Base-by-base conservation (phyloP, 2,888 invertebrate species). In the Scaptomyza reducta region DNA sequence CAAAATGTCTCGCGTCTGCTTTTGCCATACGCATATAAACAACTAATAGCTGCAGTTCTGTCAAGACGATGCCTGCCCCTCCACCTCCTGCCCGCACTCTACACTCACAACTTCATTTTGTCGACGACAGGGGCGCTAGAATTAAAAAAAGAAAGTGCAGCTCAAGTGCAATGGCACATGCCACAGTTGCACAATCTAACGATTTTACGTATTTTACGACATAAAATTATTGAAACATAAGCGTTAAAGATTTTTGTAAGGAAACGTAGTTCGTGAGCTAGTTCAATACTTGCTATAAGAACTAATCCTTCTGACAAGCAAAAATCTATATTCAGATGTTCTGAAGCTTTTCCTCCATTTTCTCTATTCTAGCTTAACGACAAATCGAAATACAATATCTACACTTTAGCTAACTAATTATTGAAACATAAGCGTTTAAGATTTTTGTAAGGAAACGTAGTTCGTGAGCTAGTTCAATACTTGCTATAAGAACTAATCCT, bases 41-140 rank as follows among this genome's bases (percentile, higher is more conserved):
- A 81, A 83, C 81, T 73, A 77, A 84, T 75, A 77, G 77, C 75
- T 73, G 75, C 67, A 79, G 75, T 77, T 73, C 79, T 77, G 65
- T 78, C 77, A 79, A 80, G 83, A 80, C 56, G 55, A 22, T 49
- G 49, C n/a, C 33, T 11, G 31, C 47, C 18, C 10, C 18, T 9
- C 4, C 44, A 1, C 9, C 31, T 5, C 1, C n/a, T 1, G 3
- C 22, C 45, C 3, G 11, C 1, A 3, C 10, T 4, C 41, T 63
- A 29, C 56, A 60, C 73, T 63, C 31, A 33, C 62, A 63, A 64
- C 75, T 75, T 68, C 69, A 70, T 66, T 79, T 62, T 55, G 53
- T 25, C 14, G 25, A 25, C 67, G 42, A 69, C 72, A 55, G 14
- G 38, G 33, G 42, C 31, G 9, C 22, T 44, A n/a, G 29, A 16